Evolutionary conservation across 1,140 invertebrate genomes (phyloP), one percentile per base, ranked within the genome.

Genomic region (Aradophagus sp.): DNA sequence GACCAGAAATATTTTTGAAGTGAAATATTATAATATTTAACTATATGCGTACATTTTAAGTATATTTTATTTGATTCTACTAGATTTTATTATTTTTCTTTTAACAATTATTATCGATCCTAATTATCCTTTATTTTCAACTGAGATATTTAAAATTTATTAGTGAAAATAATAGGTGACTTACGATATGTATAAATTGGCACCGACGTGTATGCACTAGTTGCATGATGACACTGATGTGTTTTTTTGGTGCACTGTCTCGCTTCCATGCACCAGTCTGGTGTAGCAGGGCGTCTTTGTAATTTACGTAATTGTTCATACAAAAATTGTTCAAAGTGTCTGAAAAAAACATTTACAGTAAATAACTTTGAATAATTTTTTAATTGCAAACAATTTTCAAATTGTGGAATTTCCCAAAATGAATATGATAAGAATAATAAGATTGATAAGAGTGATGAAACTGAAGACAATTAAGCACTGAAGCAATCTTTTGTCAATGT

Each of bases 301-400:
- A 95, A 79, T 66, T 91, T 90, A 73, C 93, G 88, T 5, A 96
- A 84, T 76, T 93, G 93, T 67, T 95, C 95, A 79, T 97, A 97
- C 0, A 98, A 86, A 83, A 97, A 98, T 73, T 92, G 90, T 86
- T 98, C 96, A 77, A 97, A 97, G 75, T 91, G 91, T 75, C 93
- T 93, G 78, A 0, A 52, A 62, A 14, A 23, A 23, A 16, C 0
- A 19, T 26, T 29, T 12, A 17, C 5, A 19, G 12, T 19, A 47
- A 16, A 42, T 34, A 48, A 20, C 39, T 29, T 41, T 31, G n/a
- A n/a, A n/a, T n/a, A n/a, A n/a, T n/a, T n/a, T n/a, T n/a, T n/a
- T n/a, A n/a, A n/a, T n/a, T n/a, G n/a, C n/a, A n/a, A n/a, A n/a
- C n/a, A n/a, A n/a, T n/a, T n/a, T n/a, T n/a, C n/a, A n/a, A n/a